A percentile compares a stretch with the other conserved stretches of the same genome.
Conservation (phyloP, 1,140 invertebrate genomes). For the Globodera rostochiensis region DNA sequence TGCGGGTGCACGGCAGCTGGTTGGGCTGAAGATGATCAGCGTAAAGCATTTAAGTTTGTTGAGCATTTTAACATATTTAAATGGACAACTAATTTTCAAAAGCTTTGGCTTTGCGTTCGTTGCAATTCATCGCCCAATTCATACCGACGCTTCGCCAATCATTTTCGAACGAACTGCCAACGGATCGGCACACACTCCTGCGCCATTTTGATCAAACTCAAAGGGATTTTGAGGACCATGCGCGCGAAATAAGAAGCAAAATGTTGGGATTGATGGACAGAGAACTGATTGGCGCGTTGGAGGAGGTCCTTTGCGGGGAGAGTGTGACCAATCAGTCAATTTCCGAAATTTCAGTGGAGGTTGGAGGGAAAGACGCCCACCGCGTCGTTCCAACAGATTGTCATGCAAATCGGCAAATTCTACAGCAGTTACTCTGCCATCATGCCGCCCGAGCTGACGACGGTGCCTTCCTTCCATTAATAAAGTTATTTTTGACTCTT, state of each 20-base stretch:
- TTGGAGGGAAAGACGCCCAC: slow-evolving; percentile 92
- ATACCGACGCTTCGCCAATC: slow-evolving; percentile 69
- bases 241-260: slow-evolving; percentile 87
- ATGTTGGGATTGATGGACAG: slow-evolving; percentile 81
- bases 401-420: slow-evolving; percentile 82
- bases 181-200: slow-evolving; percentile 67
- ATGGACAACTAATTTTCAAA: not conserved
- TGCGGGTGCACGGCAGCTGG: slow-evolving; percentile 88
- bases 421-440: slow-evolving; percentile 80
- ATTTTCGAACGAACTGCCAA: slow-evolving; percentile 67
- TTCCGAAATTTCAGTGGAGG: slow-evolving; percentile 75
- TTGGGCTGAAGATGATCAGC: slow-evolving; percentile 92
- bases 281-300: slow-evolving; percentile 50
- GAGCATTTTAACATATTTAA: not conserved
- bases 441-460: slow-evolving; percentile 66
- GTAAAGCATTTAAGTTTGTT: slow-evolving; percentile 77
- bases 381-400: slow-evolving; percentile 84
- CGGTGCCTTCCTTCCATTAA: slow-evolving; percentile 29
- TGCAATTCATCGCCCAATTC: slow-evolving; percentile 73
- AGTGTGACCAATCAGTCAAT: not conserved
- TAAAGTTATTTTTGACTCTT: slow-evolving; percentile 41
- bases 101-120: slow-evolving; percentile 84
- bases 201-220: slow-evolving; percentile 72
- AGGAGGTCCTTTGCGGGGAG: slow-evolving; percentile 36
- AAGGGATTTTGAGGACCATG: slow-evolving; percentile 82